Percentiles rank a stretch among this genome's conserved stretches.
These are phyloP conservation scores for Seira sanloemensis DNA, from an alignment of 2,888 invertebrate species.

Conservation along the genomic window DNA sequence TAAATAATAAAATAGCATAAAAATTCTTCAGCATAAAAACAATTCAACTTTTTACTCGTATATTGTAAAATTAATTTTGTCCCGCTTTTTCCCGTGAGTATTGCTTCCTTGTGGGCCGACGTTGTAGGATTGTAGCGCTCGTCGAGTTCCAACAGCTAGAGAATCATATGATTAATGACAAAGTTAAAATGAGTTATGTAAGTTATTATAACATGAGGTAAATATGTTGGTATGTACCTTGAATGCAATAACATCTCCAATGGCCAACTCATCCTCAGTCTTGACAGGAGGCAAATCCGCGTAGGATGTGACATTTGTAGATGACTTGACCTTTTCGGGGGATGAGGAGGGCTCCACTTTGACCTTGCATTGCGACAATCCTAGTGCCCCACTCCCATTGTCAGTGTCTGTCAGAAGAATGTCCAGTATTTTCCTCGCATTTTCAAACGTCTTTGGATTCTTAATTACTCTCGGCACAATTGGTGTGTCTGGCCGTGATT, in stretches of 20 bases:
- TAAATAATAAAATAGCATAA: not conserved
- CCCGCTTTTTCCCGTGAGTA: conserved; percentile 30
- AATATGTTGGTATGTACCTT: conserved; percentile 42
- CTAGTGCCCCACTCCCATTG: not conserved
- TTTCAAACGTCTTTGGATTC: conserved; percentile 48
- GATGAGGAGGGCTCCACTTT: not conserved
- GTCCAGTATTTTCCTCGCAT: conserved; percentile 26
- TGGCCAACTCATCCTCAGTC: conserved; percentile 10
- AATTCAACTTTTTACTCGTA: conserved; percentile 25
- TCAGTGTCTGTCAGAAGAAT: not conserved
- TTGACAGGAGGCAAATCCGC: not conserved
- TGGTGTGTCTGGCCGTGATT: conserved; percentile 58
- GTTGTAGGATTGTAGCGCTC: conserved; percentile 52
- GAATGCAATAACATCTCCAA: conserved; percentile 52
- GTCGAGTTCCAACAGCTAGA: conserved; percentile 60
- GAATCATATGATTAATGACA: not conserved
- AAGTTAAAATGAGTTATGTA: not conserved
- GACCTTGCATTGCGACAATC: not conserved
- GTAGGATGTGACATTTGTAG: not conserved
- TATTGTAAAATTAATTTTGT: conserved; percentile 32
- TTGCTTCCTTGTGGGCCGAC: conserved; percentile 47
- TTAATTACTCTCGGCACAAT: conserved; percentile 53
- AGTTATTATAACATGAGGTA: not conserved
- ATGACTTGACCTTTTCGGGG: not conserved
- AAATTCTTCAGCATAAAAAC: not conserved